phyloP scores from a whole-genome alignment of 92 coral and sea anemone species.

The Phenganax marumi region DNA sequence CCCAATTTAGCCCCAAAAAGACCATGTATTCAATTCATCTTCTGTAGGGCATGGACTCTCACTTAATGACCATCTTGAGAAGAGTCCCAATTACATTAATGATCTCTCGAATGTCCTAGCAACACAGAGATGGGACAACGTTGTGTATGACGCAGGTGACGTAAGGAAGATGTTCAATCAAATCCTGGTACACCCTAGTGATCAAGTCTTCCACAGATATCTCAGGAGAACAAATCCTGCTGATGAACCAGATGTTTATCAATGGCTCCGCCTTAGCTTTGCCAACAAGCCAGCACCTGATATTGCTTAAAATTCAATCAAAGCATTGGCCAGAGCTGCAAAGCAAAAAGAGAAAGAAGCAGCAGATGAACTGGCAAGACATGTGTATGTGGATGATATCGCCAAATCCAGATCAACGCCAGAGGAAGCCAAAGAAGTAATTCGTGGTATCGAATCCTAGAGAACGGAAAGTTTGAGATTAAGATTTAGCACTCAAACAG shows the following conservation, averaged over 20 bases:
- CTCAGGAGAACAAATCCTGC: slow-evolving; percentile 49
- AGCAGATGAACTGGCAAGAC: slow-evolving; percentile 51
- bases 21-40: slow-evolving; percentile 63
- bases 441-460: slow-evolving; percentile 57
- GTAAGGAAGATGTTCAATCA: too few relatives aligned
- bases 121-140: slow-evolving; percentile 51
- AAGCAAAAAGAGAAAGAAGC: slow-evolving; percentile 28
- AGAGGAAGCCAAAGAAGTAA: slow-evolving; percentile 48
- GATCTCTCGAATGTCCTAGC: neutral
- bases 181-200: too few relatives aligned
- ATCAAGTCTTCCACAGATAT: slow-evolving; percentile 44
- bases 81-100: neutral
- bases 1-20: too few relatives aligned
- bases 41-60: neutral
- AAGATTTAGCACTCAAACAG: neutral
- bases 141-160: slow-evolving; percentile 57
- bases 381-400: slow-evolving; percentile 58
- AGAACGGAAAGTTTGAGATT: neutral
- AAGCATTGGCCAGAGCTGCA: neutral
- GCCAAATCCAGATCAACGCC: slow-evolving; percentile 51
- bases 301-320: slow-evolving; percentile 54
- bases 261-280: slow-evolving; percentile 59
- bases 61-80: neutral
- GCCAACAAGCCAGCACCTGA: slow-evolving; percentile 72
- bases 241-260: slow-evolving; percentile 56